phyloP scores from a whole-genome alignment of 2,113 vertebrate species.

The Mastomys coucha region DNA sequence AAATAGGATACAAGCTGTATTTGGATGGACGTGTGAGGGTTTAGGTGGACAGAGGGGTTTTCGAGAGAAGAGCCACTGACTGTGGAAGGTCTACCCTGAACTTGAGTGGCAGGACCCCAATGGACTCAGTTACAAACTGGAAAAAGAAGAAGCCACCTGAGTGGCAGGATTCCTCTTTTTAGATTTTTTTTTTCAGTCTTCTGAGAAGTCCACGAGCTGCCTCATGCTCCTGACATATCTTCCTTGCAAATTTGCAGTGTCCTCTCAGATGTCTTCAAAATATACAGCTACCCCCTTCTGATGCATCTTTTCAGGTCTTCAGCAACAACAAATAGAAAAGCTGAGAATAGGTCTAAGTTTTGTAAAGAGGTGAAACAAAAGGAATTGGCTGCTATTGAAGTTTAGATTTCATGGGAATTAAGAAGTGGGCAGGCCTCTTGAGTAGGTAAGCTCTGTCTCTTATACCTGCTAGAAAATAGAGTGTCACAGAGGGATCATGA shows the following conservation, averaged over 20 bases:
- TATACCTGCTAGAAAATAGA: background rate
- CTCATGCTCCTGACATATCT: too few relatives aligned
- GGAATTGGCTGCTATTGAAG: background rate
- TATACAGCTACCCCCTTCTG: background rate
- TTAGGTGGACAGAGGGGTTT: background rate
- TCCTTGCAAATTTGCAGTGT: background rate
- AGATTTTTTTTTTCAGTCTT: too few relatives aligned
- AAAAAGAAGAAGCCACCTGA: background rate
- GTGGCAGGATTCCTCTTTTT: background rate
- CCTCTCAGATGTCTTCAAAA: background rate
- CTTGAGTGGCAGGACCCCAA: background rate
- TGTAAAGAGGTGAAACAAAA: background rate
- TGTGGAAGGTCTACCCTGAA: background rate
- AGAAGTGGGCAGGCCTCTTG: background rate
- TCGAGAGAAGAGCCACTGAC: background rate
- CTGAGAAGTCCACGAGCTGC: background rate
- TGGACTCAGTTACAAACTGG: background rate
- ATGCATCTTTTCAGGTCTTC: background rate
- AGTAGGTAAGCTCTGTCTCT: too few relatives aligned
- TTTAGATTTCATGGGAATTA: background rate
- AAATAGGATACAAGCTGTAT: background rate
- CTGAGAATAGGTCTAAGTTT: background rate
- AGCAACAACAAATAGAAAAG: background rate
- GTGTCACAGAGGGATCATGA: background rate
- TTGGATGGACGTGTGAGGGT: background rate